A percentile compares a stretch with the other conserved stretches of the same genome.
These are phyloP conservation scores for Diadumene lineata DNA, from an alignment of 92 coral and sea anemone species.

Conservation along the genomic window DNA sequence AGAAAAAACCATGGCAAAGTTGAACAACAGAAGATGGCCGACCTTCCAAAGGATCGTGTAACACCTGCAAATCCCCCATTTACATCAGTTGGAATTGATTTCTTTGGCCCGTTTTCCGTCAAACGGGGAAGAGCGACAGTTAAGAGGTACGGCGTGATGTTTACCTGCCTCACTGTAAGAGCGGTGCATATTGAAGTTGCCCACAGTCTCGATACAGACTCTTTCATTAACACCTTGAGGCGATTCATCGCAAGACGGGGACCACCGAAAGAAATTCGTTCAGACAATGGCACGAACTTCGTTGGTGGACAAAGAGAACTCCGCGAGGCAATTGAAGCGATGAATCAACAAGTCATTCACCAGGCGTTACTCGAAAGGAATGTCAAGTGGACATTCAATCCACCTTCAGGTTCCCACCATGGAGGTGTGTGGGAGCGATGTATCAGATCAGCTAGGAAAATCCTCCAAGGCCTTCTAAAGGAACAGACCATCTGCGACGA, in stretches of 20 bases:
- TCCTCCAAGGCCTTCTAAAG: constrained; percentile 31
- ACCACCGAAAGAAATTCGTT: constrained; percentile 41
- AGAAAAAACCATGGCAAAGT: constrained; percentile 38
- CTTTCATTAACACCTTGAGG: constrained; percentile 37
- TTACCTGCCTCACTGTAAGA: constrained; percentile 35
- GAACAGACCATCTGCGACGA: constrained; percentile 43
- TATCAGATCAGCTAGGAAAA: constrained; percentile 45
- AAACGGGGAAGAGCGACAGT: constrained; percentile 37
- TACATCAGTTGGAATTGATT: constrained; percentile 45
- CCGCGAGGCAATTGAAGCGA: constrained; percentile 43
- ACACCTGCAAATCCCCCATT: constrained; percentile 54
- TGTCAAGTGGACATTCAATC: constrained; percentile 49
- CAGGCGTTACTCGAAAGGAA: constrained; percentile 34
- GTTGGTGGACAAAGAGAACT: constrained; percentile 55
- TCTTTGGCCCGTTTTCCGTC: constrained; percentile 44
- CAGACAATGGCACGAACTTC: constrained; percentile 57
- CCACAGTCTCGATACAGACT: constrained; percentile 45
- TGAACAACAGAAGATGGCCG: constrained; percentile 52
- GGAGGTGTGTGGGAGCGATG: constrained; percentile 56
- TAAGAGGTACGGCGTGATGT: constrained; percentile 49
- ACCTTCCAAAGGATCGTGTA: constrained; percentile 46
- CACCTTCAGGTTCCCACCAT: constrained; percentile 54
- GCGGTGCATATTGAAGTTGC: constrained; percentile 48
- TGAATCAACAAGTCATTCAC: constrained; percentile 47
- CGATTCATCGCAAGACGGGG: constrained; percentile 56